phyloP scores from a whole-genome alignment of 2,888 invertebrate species.

The Subacronicta megacephala region DNA sequence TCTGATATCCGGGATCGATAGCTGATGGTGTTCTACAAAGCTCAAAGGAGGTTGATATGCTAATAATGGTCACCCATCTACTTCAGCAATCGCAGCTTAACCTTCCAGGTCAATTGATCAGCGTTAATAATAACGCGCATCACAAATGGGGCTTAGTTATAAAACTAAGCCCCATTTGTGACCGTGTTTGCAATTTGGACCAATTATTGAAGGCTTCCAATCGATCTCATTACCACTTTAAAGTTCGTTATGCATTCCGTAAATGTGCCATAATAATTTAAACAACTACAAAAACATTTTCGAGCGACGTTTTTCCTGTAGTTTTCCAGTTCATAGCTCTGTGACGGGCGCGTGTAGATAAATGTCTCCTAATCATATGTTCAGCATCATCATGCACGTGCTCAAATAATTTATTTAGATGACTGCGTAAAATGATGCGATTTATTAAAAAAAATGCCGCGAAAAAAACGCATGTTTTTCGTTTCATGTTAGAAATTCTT shows the following conservation, averaged over 20 bases:
- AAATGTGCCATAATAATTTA: background rate
- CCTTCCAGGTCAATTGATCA: no score
- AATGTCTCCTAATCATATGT: slow-evolving; percentile 28
- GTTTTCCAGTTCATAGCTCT: slow-evolving; percentile 53
- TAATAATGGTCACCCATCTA: no score
- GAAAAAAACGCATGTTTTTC: background rate
- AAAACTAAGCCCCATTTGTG: no score
- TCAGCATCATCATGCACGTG: slow-evolving; percentile 32
- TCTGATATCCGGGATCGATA: no score
- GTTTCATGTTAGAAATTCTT: no score
- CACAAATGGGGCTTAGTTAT: no score
- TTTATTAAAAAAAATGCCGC: slow-evolving; percentile 1
- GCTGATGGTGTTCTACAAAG: no score
- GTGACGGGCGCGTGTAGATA: slow-evolving; percentile 51
- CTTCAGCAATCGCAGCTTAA: no score
- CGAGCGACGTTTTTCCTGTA: slow-evolving; percentile 16
- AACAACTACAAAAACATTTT: slow-evolving; percentile 16
- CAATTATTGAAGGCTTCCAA: background rate
- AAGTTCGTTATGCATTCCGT: slow-evolving; percentile 5
- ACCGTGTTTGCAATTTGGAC: no score
- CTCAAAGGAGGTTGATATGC: no score
- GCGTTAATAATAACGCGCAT: no score
- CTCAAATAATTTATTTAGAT: slow-evolving; percentile 1
- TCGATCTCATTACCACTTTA: background rate
- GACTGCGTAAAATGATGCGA: slow-evolving; percentile 5